Percentiles rank a stretch among this genome's conserved stretches.
Conservation (phyloP, 2,797 vertebrate genomes). For the Limosa lapponica region DNA sequence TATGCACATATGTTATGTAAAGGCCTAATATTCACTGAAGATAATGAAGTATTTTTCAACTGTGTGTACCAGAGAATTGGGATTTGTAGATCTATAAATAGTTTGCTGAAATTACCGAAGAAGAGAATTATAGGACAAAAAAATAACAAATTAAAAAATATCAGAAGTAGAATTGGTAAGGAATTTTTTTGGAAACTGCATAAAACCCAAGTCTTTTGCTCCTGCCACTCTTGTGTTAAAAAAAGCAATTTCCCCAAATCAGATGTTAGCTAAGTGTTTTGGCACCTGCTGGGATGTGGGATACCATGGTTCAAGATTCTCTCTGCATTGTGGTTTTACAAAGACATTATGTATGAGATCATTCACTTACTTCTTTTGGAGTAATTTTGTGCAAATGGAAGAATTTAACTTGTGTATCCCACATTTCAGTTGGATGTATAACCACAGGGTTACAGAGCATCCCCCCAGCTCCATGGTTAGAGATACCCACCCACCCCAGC, state of each 20-base stretch:
- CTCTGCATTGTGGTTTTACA: neutral
- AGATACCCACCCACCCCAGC: neutral
- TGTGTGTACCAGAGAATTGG: neutral
- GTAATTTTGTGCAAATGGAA: neutral
- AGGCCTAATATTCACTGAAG: conserved; percentile 42
- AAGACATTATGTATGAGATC: neutral
- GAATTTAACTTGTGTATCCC: neutral
- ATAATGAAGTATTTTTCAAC: conserved; percentile 20
- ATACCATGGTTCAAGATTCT: neutral
- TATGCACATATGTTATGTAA: conserved; percentile 40
- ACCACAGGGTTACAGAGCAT: neutral
- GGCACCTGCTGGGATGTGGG: neutral
- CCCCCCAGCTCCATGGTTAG: neutral
- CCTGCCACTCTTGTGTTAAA: neutral
- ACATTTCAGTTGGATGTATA: neutral
- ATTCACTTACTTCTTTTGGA: neutral
- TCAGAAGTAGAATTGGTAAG: neutral
- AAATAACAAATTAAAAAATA: neutral
- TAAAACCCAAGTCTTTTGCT: neutral
- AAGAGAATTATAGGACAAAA: neutral
- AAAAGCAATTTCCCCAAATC: neutral
- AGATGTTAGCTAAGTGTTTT: neutral
- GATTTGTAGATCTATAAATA: conserved; percentile 7
- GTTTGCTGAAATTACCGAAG: neutral
- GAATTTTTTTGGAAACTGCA: neutral